Evolutionary conservation across 2,113 vertebrate species (phyloP), one percentile per base, ranked within the genome.

Genomic region (Haemorhous mexicanus): DNA sequence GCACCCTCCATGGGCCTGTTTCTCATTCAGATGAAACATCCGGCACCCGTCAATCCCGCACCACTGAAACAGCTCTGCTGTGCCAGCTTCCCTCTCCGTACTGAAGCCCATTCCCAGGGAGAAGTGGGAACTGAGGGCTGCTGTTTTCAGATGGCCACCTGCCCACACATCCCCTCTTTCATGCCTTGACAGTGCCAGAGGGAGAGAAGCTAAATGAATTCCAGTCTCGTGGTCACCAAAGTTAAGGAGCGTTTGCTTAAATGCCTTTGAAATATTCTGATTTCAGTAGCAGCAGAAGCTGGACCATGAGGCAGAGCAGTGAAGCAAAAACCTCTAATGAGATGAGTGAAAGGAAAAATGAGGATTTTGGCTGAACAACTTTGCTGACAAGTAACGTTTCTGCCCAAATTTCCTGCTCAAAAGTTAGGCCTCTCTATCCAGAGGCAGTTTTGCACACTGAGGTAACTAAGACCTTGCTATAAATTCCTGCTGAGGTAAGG

Each of bases 401-500:
- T 87, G 53, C 46, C 30, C 55, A 93, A 35, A 18, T 78, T 74
- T 82, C 27, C 67, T 70, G 43, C 46, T 94, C 13, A 63, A 44
- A 87, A 62, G 27, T 68, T 44, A 75, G 19, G 39, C 46, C 17
- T 87, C 59, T 76, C 19, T 58, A 69, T 50, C 63, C 52, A 80
- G 69, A 70, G 37, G 35, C 78, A 67, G 33, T 44, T 95, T 87
- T 53, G 46, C 49, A 49, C 32, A 39, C 24, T 27, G 70, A 64
- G 22, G 39, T 58, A 82, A 75, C 33, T 28, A 87, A 62, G 39
- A 53, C 15, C 55, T 83, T 46, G 72, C 75, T 86, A 16, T 59
- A 67, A 91, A 67, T 82, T 70, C 77, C 92, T 50, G 68, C 64
- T 91, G 87, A 91, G 72, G 49, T 46, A 77, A 95, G 75, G 46